phyloP scores from a whole-genome alignment of 2,797 vertebrate genomes.

The Lithobates pipiens region DNA sequence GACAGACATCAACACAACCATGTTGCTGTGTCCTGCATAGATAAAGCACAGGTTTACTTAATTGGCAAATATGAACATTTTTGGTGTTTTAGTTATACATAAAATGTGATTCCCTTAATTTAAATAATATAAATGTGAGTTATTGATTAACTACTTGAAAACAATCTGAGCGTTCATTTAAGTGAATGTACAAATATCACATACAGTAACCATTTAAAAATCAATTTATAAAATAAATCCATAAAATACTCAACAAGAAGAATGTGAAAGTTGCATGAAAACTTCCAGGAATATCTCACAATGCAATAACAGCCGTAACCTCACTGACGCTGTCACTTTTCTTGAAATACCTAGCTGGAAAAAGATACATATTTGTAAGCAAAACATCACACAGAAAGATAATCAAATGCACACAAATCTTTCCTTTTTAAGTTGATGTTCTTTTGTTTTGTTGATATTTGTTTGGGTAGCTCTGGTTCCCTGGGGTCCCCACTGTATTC shows the following conservation, averaged over 20 bases:
- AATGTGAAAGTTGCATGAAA: neutral
- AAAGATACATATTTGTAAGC: conserved; percentile 4
- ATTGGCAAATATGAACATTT: no score
- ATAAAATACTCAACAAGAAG: no score
- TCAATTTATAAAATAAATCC: neutral
- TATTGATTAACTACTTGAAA: neutral
- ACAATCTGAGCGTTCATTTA: neutral
- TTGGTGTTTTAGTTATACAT: no score
- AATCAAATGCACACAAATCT: conserved; percentile 39
- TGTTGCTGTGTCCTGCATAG: no score
- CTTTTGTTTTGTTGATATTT: conserved; percentile 26
- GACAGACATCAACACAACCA: no score
- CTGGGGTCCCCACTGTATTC: conserved; percentile 9
- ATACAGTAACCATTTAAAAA: neutral
- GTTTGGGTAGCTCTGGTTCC: conserved; percentile 18
- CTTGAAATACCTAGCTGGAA: neutral
- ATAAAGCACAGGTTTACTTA: no score
- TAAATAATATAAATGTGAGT: no score
- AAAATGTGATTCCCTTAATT: no score
- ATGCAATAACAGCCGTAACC: neutral
- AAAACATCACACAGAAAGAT: conserved; percentile 15
- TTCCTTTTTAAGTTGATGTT: neutral
- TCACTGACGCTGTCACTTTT: neutral
- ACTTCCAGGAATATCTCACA: neutral
- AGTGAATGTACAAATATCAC: no score